phyloP scores from a whole-genome alignment of 2,888 invertebrate genomes.

The Dioctria rufipes region DNA sequence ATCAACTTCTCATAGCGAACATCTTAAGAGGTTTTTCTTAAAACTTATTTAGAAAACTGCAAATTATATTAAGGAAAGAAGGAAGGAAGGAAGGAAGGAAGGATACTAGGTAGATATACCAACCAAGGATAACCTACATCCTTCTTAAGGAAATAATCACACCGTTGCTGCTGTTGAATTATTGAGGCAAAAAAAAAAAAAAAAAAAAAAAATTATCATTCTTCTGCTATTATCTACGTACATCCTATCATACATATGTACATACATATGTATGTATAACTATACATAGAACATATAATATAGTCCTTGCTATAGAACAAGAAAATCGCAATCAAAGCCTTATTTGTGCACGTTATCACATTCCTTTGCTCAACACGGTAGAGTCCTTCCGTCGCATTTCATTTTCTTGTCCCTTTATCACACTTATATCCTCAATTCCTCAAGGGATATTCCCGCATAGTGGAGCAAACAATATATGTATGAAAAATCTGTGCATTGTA shows the following conservation, averaged over 20 bases:
- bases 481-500: too few relatives aligned
- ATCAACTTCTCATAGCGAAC: neutral
- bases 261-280: too few relatives aligned
- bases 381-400: slow-evolving; percentile 7
- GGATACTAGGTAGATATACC: too few relatives aligned
- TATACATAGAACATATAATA: too few relatives aligned
- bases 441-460: slow-evolving; percentile 1
- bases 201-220: too few relatives aligned
- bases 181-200: too few relatives aligned
- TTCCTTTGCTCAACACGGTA: neutral
- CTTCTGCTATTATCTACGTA: too few relatives aligned
- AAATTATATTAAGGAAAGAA: slow-evolving; percentile 22
- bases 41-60: slow-evolving; percentile 44
- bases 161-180: too few relatives aligned
- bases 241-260: too few relatives aligned
- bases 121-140: too few relatives aligned
- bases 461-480: neutral
- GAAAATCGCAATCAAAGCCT: slow-evolving; percentile 24
- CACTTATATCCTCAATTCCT: slow-evolving; percentile 5
- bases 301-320: too few relatives aligned
- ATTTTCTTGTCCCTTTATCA: slow-evolving; percentile 19
- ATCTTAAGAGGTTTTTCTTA: slow-evolving; percentile 5
- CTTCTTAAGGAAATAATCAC: too few relatives aligned
- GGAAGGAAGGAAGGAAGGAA: slow-evolving; percentile 14
- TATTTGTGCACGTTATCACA: slow-evolving; percentile 43